Evolutionary conservation across 2,113 vertebrate genomes (phyloP), one percentile per base, ranked within the genome.

Genomic region (Rhynchopsitta pachyrhyncha): DNA sequence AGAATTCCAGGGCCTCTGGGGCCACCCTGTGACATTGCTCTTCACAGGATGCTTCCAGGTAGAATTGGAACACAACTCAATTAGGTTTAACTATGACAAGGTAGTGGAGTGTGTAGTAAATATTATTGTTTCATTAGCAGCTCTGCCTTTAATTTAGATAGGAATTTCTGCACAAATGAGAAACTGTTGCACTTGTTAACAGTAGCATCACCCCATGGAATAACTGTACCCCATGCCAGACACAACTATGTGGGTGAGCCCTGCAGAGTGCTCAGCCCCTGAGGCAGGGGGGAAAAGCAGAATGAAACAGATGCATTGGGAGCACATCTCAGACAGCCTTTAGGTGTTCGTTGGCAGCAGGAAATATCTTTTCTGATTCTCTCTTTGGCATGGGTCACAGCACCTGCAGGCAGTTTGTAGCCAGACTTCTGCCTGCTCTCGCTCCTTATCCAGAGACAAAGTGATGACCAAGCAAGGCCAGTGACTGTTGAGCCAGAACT

Each of bases 121-220:
- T 80, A 92, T 90, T 47, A n/a, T 31, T 93, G 81, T 95, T 94
- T 95, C 89, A 85, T 96, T 96, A 96, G 75, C 50, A 68, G 23
- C 13, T 29, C 86, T 42, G 75, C 64, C 88, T 97, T 96, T 97
- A 95, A 97, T 97, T 97, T 95, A 98, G 97, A 96, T 97, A 95
- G 9, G 25, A 59, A 46, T 46, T 80, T 88, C 74, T 83, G n/a
- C 86, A 94, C 63, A 85, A 93, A 95, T 73, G 66, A 91, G 86
- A 88, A 89, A 97, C 84, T 50, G 22, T 35, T 23, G 41, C 64
- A 42, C 41, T 70, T 37, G 70, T 60, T 59, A 52, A 9, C 8
- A 49, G 79, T 37, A 86, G n/a, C 50, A 35, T 17, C 73, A 17
- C 50, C 42, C 22, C 57, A 17, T 31, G 33, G 62, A 70, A 67